Percentiles rank a stretch among this genome's conserved stretches.
Conservation (phyloP, 2,113 vertebrate species). For the Montifringilla adamsi region DNA sequence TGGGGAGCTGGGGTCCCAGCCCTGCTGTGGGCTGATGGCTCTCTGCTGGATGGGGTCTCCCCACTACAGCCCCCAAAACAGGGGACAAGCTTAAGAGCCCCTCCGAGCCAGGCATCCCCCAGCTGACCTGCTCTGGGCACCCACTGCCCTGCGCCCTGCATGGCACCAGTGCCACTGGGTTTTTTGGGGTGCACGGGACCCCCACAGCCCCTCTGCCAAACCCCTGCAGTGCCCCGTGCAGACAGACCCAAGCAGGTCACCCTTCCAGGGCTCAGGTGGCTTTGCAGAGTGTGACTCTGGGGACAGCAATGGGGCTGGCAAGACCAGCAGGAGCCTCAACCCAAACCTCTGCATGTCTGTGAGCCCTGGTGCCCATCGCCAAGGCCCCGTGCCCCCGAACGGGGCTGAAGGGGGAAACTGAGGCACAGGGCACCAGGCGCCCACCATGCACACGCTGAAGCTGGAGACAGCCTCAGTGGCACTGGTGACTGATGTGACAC, state of each 20-base stretch:
- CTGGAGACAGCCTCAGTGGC: not conserved
- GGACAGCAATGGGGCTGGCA: not conserved
- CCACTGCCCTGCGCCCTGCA: not conserved
- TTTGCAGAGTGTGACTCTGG: accelerated
- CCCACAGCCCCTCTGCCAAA: not conserved
- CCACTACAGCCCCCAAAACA: not conserved
- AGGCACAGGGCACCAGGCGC: not conserved
- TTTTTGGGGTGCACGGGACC: not conserved
- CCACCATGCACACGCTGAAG: not conserved
- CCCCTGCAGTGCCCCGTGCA: accelerated
- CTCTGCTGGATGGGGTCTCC: not conserved
- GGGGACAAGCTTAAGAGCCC: not conserved
- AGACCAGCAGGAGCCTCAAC: not conserved
- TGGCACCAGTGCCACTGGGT: not conserved
- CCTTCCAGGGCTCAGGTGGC: not conserved
- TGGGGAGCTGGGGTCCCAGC: not conserved
- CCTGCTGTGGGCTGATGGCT: not conserved
- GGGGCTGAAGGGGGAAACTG: not conserved
- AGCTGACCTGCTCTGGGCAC: not conserved
- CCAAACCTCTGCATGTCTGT: accelerated
- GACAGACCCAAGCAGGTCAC: not conserved
- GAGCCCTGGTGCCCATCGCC: accelerated
- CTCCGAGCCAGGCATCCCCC: not conserved
- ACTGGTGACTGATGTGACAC: not conserved
- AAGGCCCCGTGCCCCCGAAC: not conserved